Evolutionary conservation across 2,888 invertebrate genomes (phyloP), one percentile per base, ranked within the genome.

Genomic region (Volucella bombylans): DNA sequence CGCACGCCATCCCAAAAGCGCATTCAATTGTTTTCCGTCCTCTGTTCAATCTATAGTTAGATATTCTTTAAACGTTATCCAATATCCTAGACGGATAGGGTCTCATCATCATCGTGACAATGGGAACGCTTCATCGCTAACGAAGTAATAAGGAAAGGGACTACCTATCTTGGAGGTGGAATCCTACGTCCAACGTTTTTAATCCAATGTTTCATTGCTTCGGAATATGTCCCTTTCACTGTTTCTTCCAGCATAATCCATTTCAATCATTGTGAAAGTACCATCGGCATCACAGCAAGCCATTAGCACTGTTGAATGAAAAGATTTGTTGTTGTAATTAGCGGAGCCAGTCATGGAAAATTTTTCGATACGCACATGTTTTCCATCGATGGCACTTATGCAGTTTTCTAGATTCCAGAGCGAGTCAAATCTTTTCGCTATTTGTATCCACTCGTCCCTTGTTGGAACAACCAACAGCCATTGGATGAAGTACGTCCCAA

Each of bases 91-190:
- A 18, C 18, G 18, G 18, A 18, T 18, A 18, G 1, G 18, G 18
- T 18, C 18, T 18, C 18, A 1, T 18, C 18, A 18, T 1, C 1
- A 18, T 18, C 18, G 18, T 18, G 18, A 23, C 61, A 62, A 15
- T 47, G 43, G 61, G 47, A 62, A 62, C 31, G 23, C 31, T 23
- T 45, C 45, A 43, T 59, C 59, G 43, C 43, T 43, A 43, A 9
- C 59, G 47, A 62, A 62, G 47, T 47, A 62, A 62, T 62, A 47
- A 31, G 61, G 61, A 47, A 62, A 62, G 45, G 12, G 31, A 47
- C 45, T 45, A n/a, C 61, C 47, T 43, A 18, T 41, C 15, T 41
- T 43, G 59, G 43, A 41, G 18, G 41, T 15, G 41, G 59, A 15
- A 59, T 59, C 41, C 59, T 18, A 41, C 14, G 43, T 41, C 15